phyloP scores from a whole-genome alignment of 2,888 invertebrate species.

The Cheilosia urbana region DNA sequence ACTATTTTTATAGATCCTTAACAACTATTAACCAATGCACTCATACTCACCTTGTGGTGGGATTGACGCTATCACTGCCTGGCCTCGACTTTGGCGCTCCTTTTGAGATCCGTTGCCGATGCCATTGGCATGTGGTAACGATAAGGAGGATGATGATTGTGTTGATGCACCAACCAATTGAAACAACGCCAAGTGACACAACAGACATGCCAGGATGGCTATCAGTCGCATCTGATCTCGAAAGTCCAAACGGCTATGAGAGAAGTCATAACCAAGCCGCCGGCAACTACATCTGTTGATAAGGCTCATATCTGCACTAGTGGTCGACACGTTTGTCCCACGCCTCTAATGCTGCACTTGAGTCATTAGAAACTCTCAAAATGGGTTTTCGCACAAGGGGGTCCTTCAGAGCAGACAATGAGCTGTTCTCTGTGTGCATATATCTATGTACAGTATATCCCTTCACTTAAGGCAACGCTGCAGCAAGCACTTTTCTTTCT shows the following conservation, averaged over 20 bases:
- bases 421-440: not conserved
- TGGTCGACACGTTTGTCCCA: conserved; percentile 1
- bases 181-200: conserved; percentile 62
- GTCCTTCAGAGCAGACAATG: conserved; percentile 31
- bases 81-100: conserved; percentile 50
- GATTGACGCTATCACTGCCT: conserved; percentile 57
- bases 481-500: conserved; percentile 44
- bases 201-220: conserved; percentile 39
- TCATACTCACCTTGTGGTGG: conserved; percentile 64
- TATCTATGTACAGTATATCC: not conserved
- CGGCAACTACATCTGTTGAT: conserved; percentile 46
- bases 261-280: conserved; percentile 8
- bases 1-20: conserved; percentile 58
- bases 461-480: conserved; percentile 39
- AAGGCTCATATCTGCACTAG: conserved; percentile 38
- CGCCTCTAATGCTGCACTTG: conserved; percentile 33
- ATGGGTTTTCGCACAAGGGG: conserved; percentile 49
- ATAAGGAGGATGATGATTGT: conserved; percentile 41
- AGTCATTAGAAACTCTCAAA: conserved; percentile 58
- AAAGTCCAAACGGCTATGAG: conserved; percentile 5
- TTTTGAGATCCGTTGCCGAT: conserved; percentile 29
- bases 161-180: conserved; percentile 63
- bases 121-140: conserved; percentile 45
- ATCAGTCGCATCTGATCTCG: conserved; percentile 46
- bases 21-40: conserved; percentile 7